Evolutionary conservation across 2,797 vertebrate genomes (phyloP).

Genomic region (Siniperca obscura): DNA sequence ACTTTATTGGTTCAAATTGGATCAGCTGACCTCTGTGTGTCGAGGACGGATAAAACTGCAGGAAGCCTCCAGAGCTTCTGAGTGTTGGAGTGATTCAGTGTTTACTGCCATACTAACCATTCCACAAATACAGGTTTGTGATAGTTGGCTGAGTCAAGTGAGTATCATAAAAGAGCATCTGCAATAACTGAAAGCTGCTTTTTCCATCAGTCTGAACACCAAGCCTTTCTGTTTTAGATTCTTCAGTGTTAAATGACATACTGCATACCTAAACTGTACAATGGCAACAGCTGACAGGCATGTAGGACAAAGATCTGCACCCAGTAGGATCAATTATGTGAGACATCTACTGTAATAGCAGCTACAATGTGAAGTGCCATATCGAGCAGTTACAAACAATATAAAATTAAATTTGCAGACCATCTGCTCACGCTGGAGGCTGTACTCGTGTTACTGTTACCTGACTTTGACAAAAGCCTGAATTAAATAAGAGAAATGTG

Average conservation of each 20-base stretch:
- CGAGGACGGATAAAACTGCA: conserved; percentile 11
- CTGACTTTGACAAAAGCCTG: conserved; percentile 7
- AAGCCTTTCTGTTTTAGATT: conserved; percentile 40
- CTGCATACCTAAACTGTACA: conserved; percentile 34
- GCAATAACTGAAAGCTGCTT: neutral
- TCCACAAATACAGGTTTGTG: conserved; percentile 39
- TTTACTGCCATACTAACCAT: conserved; percentile 56
- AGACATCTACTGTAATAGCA: conserved; percentile 43
- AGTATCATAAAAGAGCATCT: conserved; percentile 14
- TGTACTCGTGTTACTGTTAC: conserved; percentile 14
- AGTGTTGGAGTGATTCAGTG: conserved; percentile 15
- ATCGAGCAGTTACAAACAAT: conserved; percentile 37
- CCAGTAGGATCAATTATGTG: conserved; percentile 25
- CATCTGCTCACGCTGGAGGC: conserved; percentile 17
- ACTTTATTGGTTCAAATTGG: neutral
- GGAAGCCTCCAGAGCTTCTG: neutral
- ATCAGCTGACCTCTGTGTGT: neutral
- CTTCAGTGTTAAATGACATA: conserved; percentile 43
- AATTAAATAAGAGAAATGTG: conserved; percentile 14
- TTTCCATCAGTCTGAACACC: conserved; percentile 23
- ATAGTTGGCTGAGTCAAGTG: conserved; percentile 13
- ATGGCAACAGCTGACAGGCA: conserved; percentile 26
- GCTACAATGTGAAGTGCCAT: conserved; percentile 74
- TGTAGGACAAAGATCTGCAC: conserved; percentile 32
- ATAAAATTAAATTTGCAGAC: neutral